Conservation (phyloP, 2,888 invertebrate species). For the Drosophila conformis region DNA sequence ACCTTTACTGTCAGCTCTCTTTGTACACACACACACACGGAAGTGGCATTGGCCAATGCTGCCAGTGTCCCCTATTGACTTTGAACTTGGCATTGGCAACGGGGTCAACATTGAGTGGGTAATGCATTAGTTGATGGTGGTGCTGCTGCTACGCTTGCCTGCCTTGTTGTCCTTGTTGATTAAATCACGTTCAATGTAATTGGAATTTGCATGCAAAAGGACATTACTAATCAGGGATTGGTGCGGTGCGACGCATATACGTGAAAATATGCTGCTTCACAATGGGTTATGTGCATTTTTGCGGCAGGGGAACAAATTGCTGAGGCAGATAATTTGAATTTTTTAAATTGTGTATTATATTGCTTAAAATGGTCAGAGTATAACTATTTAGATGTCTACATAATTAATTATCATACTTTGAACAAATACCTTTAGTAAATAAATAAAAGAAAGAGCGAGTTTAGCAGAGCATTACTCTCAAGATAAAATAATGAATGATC, state of each 20-base stretch:
- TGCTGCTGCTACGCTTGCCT: slow-evolving; percentile 34
- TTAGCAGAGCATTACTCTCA: neutral
- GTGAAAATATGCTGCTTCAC: slow-evolving; percentile 1
- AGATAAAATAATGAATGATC: neutral
- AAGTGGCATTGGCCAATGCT: slow-evolving; percentile 67
- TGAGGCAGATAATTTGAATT: neutral
- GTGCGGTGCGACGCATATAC: slow-evolving; percentile 3
- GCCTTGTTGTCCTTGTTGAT: slow-evolving; percentile 72
- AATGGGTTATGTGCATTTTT: slow-evolving; percentile 8
- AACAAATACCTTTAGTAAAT: neutral
- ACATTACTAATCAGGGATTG: slow-evolving; percentile 56
- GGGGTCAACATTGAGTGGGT: slow-evolving; percentile 63
- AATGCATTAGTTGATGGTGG: slow-evolving; percentile 32
- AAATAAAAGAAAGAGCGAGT: neutral
- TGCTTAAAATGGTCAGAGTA: neutral
- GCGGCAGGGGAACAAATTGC: neutral
- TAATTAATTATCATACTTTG: neutral
- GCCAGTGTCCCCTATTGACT: slow-evolving; percentile 62
- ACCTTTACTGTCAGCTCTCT: slow-evolving; percentile 38
- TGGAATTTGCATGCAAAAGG: slow-evolving; percentile 72
- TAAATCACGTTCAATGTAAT: slow-evolving; percentile 71
- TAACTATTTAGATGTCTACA: neutral
- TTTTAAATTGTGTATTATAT: neutral
- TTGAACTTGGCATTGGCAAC: slow-evolving; percentile 78
- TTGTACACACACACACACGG: slow-evolving; percentile 33